Conservation (phyloP, 2,888 invertebrate species). For the Lordiphosa fenestrarum region DNA sequence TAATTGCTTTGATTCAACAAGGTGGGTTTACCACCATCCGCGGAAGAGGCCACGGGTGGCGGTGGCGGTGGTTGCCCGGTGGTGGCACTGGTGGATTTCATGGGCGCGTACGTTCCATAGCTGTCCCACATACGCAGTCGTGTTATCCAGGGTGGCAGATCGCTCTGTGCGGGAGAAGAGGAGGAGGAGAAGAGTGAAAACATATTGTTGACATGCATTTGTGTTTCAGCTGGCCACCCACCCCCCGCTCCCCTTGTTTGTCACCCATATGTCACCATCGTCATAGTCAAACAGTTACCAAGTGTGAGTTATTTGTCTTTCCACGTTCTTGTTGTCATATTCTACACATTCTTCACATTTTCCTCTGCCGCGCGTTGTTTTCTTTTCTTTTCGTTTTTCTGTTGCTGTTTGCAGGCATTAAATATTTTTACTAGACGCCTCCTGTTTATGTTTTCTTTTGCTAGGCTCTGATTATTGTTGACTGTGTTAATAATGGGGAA, state of each 20-base stretch:
- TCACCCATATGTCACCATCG: conserved; percentile 35
- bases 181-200: conserved; percentile 14
- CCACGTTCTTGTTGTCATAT: conserved; percentile 53
- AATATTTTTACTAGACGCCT: conserved; percentile 65
- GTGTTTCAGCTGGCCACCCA: background rate
- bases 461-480: conserved; percentile 69
- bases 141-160: conserved; percentile 84
- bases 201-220: conserved; percentile 35
- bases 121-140: conserved; percentile 89
- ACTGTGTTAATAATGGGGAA: conserved; percentile 64
- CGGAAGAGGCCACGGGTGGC: conserved; percentile 73
- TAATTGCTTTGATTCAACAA: conserved; percentile 77
- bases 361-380: conserved; percentile 1
- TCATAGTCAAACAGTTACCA: conserved; percentile 67
- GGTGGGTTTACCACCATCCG: conserved; percentile 72
- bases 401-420: conserved; percentile 67
- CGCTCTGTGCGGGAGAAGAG: conserved; percentile 64
- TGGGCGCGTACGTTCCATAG: conserved; percentile 81
- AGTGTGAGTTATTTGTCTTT: conserved; percentile 72
- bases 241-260: conserved; percentile 1
- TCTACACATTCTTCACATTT: conserved; percentile 47
- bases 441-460: conserved; percentile 55
- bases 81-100: conserved; percentile 78
- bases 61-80: conserved; percentile 77
- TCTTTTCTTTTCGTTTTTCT: conserved; percentile 14